Evolutionary conservation across 2,113 vertebrate genomes (phyloP), one percentile per base, ranked within the genome.

Genomic region (Corythaeola cristata): DNA sequence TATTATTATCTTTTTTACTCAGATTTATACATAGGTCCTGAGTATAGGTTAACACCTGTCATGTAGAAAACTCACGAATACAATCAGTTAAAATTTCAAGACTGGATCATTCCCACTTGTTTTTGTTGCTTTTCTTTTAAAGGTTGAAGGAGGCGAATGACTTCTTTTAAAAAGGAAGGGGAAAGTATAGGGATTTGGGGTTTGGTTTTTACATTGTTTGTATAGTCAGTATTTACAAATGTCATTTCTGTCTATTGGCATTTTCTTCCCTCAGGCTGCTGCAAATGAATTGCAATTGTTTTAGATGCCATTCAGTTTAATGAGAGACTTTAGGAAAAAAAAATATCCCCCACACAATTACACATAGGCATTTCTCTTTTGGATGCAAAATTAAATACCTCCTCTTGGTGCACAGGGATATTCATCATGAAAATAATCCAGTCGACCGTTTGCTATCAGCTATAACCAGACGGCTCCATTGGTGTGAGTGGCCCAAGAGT

Each of bases 141-240:
- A 97, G 83, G 33, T 60, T 78, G 76, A 89, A 81, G 64, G 23
- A 30, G 52, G 27, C 45, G 26, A 93, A 90, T 44, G 28, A 92
- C 11, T 52, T 55, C 59, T 67, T 95, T 81, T 59, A 60, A 89
- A 75, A 88, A 79, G 9, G 50, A 72, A 22, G 39, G 20, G 15
- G 12, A 72, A 75, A 8, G 64, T 59, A 47, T 50, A 69, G 94
- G 77, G 58, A 75, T 82, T 94, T 92, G 76, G 45, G 32, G 20
- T 27, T 93, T 95, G 50, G 9, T 45, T 89, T 85, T 88, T 58
- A 88, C 56, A 77, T 6, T 90, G 56, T 86, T 93, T 5, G 0
- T 91, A 95, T 81, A 96, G 72, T 84, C 75, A 53, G 79, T 92
- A 92, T 94, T 93, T 74, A 89, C 92, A 92, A 97, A 97, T 90